A percentile compares a stretch with the other conserved stretches of the same genome.
Conservation (phyloP, 2,888 invertebrate species). For the Agrochola lychnidis region DNA sequence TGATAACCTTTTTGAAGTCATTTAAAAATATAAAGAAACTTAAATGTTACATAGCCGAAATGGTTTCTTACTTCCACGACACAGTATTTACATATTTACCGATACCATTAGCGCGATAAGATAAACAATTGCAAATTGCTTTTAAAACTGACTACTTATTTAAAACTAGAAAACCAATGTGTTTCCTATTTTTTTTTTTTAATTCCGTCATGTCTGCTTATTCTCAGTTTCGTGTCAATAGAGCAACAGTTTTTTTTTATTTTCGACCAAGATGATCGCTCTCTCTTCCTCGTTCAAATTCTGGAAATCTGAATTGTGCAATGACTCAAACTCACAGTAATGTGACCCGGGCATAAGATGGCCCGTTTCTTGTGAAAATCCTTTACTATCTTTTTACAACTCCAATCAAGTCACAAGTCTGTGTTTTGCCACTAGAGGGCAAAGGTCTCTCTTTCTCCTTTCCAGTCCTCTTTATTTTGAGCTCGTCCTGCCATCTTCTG, state of each 20-base stretch:
- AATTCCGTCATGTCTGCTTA: background rate
- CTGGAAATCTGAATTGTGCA: background rate
- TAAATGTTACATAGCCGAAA: background rate
- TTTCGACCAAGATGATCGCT: background rate
- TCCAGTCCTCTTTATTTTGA: background rate
- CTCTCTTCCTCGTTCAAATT: background rate
- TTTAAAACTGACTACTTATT: background rate
- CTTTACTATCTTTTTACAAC: background rate
- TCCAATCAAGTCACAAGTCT: background rate
- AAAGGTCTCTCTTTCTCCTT: background rate
- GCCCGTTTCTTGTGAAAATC: background rate
- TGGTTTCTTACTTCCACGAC: too few relatives aligned
- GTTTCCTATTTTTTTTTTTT: background rate
- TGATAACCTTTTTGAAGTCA: background rate
- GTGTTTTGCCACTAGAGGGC: background rate
- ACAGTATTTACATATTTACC: background rate
- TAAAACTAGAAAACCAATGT: background rate
- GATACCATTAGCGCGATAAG: background rate
- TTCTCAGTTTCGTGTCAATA: background rate
- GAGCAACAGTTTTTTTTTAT: background rate
- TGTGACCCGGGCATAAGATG: background rate
- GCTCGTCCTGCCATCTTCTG: background rate
- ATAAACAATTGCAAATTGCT: slow-evolving; percentile 5
- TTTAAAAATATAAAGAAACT: background rate
- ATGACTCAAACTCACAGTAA: background rate